Percentiles rank a stretch among this genome's conserved stretches.
phyloP scores from a whole-genome alignment of 2,888 invertebrate species.

The Drosophila formosana region DNA sequence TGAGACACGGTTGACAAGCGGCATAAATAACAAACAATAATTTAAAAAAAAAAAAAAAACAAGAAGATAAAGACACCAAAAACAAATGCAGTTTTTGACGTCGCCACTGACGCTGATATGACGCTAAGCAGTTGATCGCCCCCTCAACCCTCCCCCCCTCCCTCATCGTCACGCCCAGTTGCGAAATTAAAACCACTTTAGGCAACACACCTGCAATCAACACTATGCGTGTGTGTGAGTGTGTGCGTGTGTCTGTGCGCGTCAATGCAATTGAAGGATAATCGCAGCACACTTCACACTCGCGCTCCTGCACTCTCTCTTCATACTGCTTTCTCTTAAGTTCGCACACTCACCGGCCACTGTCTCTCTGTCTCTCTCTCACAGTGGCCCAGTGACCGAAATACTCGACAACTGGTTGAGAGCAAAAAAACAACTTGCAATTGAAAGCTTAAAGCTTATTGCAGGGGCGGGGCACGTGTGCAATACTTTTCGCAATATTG shows the following conservation, averaged over 20 bases:
- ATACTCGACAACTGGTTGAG: not conserved
- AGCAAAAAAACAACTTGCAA: not conserved
- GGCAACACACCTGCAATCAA: slow-evolving; percentile 70
- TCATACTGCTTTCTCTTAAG: slow-evolving; percentile 3
- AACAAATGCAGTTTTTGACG: slow-evolving; percentile 54
- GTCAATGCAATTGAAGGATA: slow-evolving; percentile 74
- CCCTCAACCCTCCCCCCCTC: not conserved
- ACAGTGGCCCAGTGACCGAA: slow-evolving; percentile 2
- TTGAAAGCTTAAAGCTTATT: not conserved
- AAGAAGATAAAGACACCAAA: slow-evolving; percentile 11
- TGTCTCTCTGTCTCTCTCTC: not conserved
- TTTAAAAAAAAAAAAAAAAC: slow-evolving; percentile 47
- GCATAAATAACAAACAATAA: slow-evolving; percentile 63
- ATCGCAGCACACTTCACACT: slow-evolving; percentile 3
- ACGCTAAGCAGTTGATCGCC: slow-evolving; percentile 35
- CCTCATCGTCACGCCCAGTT: slow-evolving; percentile 33
- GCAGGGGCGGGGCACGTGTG: slow-evolving; percentile 1
- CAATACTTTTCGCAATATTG: not conserved
- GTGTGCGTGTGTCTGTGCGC: slow-evolving; percentile 35
- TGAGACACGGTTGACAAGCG: slow-evolving; percentile 38
- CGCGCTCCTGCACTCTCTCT: not conserved
- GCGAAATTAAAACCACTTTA: slow-evolving; percentile 76
- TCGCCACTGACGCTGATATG: slow-evolving; percentile 53
- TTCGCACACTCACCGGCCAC: not conserved
- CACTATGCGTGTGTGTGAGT: slow-evolving; percentile 18